These are phyloP conservation scores for Parauchenoglanis ngamensis DNA, from an alignment of 2,797 vertebrate species.

Conservation along the genomic window DNA sequence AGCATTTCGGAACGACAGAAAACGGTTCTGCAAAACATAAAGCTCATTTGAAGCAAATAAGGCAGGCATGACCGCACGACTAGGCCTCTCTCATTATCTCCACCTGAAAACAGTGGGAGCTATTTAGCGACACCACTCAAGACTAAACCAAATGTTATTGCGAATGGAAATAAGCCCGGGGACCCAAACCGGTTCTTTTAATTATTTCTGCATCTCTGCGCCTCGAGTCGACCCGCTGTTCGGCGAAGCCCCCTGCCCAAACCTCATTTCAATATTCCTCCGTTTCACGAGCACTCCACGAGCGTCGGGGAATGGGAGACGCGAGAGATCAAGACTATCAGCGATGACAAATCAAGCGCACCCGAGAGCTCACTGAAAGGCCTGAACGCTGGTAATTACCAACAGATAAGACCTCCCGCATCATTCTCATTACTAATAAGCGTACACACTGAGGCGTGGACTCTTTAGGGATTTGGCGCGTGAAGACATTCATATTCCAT, in stretches of 20 bases:
- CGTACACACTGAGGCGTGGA: slow-evolving; percentile 34
- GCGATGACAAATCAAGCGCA: slow-evolving; percentile 55
- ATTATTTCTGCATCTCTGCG: slow-evolving; percentile 67
- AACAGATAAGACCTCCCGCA: slow-evolving; percentile 50
- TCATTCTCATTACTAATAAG: slow-evolving; percentile 54
- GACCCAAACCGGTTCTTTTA: slow-evolving; percentile 75
- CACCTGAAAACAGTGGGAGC: slow-evolving; percentile 66
- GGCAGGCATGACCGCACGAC: slow-evolving; percentile 69
- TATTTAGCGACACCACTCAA: slow-evolving; percentile 68
- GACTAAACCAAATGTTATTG: slow-evolving; percentile 58
- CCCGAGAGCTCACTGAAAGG: slow-evolving; percentile 50
- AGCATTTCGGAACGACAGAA: neutral
- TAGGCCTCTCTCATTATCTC: slow-evolving; percentile 73
- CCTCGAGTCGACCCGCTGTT: slow-evolving; percentile 46
- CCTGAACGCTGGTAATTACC: slow-evolving; percentile 52
- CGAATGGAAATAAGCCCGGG: slow-evolving; percentile 69
- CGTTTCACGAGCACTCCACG: slow-evolving; percentile 64
- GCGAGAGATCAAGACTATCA: slow-evolving; percentile 43
- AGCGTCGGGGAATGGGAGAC: slow-evolving; percentile 42
- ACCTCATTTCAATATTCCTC: slow-evolving; percentile 75
- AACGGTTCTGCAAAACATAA: slow-evolving; percentile 14
- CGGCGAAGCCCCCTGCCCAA: slow-evolving; percentile 51
- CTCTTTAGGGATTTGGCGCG: slow-evolving; percentile 55
- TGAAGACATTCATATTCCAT: slow-evolving; percentile 54
- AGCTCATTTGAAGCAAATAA: slow-evolving; percentile 74